Conservation (phyloP, 2,797 vertebrate species). For the Anomalospiza imberbis region DNA sequence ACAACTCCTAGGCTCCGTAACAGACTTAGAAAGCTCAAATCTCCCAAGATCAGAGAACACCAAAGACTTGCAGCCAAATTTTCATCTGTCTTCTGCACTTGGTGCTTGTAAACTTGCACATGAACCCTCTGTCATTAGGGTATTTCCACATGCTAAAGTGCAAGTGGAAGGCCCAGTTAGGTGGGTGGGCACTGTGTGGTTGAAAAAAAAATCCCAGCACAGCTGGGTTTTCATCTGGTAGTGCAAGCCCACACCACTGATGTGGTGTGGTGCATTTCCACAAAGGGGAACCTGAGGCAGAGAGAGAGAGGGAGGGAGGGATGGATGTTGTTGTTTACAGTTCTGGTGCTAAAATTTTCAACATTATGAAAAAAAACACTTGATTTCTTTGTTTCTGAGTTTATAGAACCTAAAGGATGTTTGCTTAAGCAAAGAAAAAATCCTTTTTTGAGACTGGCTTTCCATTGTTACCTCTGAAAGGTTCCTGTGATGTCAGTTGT, state of each 20-base stretch:
- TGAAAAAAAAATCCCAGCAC: not conserved
- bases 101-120: not conserved
- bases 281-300: not conserved
- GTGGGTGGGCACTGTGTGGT: not conserved
- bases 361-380: not conserved
- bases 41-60: not conserved
- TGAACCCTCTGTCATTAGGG: not conserved
- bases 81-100: not conserved
- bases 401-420: not conserved
- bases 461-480: not conserved
- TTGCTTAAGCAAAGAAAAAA: not conserved
- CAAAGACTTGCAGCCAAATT: not conserved
- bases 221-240: not conserved
- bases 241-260: no score
- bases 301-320: not conserved
- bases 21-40: not conserved
- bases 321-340: not conserved
- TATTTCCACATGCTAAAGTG: not conserved
- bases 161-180: not conserved
- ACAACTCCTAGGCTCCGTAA: not conserved
- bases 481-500: not conserved
- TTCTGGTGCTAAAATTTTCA: not conserved
- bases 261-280: fast-evolving
- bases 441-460: not conserved
- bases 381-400: not conserved